Evolutionary conservation across 2,113 vertebrate genomes (phyloP).

Genomic region (Agapornis roseicollis): DNA sequence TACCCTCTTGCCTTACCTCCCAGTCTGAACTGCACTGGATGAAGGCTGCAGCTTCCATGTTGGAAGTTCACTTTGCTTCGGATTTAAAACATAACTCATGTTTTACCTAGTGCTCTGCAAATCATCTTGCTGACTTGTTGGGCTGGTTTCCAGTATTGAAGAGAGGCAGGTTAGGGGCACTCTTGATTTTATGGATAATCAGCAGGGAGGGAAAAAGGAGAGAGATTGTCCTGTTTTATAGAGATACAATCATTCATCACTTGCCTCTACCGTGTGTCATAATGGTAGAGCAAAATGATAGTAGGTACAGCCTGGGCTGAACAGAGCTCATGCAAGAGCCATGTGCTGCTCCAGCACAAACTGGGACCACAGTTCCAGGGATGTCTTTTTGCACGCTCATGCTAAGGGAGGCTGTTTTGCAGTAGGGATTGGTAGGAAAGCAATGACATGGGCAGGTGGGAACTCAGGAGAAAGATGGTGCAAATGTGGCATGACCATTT

Average conservation of each 20-base stretch:
- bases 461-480: not conserved
- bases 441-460: not conserved
- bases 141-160: not conserved
- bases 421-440: not conserved
- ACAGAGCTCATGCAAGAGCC: accelerated
- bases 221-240: not conserved
- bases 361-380: not conserved
- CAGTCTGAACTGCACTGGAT: not conserved
- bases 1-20: not conserved
- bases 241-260: not conserved
- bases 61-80: not conserved
- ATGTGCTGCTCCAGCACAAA: not conserved
- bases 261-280: not conserved
- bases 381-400: not conserved
- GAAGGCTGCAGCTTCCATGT: not conserved
- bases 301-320: not conserved
- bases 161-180: not conserved
- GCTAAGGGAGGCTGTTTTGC: not conserved
- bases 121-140: not conserved
- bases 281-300: not conserved
- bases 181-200: not conserved
- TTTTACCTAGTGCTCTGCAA: not conserved
- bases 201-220: not conserved
- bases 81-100: not conserved
- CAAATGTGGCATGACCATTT: not conserved